phyloP scores from a whole-genome alignment of 2,113 vertebrate species.

The Setophaga kirtlandii region DNA sequence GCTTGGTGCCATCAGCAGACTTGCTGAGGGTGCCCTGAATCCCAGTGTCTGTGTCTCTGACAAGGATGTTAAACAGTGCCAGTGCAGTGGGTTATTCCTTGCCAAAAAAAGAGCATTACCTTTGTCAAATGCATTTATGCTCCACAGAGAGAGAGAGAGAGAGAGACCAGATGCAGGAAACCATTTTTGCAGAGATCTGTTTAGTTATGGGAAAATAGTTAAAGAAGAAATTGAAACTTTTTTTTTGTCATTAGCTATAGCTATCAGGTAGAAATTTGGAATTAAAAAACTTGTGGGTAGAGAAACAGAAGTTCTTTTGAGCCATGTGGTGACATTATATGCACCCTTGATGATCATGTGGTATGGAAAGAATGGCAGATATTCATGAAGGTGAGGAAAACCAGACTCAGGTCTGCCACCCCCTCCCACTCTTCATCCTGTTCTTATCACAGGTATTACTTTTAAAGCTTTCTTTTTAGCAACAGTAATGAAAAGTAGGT shows the following conservation, averaged over 20 bases:
- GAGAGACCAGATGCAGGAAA: constrained; percentile 4
- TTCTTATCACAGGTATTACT: neutral
- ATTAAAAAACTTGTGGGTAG: neutral
- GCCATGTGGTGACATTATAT: neutral
- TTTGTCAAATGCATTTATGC: constrained; percentile 23
- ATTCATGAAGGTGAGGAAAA: neutral
- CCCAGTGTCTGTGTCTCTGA: neutral
- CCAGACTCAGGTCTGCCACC: neutral
- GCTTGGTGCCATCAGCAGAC: neutral
- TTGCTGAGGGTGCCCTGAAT: neutral
- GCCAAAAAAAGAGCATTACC: constrained; percentile 23
- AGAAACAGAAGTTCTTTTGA: neutral
- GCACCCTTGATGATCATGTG: neutral
- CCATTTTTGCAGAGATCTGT: neutral
- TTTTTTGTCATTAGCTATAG: neutral
- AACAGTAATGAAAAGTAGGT: constrained; percentile 5
- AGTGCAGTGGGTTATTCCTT: neutral
- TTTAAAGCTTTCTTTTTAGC: constrained; percentile 18
- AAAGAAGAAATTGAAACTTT: neutral
- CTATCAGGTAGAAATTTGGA: neutral
- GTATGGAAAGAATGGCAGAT: neutral
- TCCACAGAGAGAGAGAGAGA: neutral
- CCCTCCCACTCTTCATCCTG: neutral
- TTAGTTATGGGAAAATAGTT: neutral
- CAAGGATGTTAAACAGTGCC: neutral